Percentiles rank a stretch among this genome's conserved stretches.
These are phyloP conservation scores for Hydraecia micacea DNA, from an alignment of 2,888 invertebrate genomes.

Conservation along the genomic window DNA sequence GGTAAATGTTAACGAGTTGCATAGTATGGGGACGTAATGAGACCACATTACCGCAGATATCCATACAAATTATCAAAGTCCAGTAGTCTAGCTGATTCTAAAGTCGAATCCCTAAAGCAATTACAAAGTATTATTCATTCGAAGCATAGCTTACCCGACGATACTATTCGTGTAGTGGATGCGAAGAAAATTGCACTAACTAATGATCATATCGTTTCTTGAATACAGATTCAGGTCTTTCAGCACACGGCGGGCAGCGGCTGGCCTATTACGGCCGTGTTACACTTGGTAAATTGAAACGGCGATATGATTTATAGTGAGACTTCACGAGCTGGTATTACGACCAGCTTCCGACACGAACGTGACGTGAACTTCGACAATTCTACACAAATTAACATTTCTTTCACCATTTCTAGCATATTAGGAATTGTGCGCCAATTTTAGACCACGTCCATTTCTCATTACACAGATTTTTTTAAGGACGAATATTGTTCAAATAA, in stretches of 20 bases:
- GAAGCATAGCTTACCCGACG: constrained; percentile 77
- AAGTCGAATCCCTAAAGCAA: constrained; percentile 81
- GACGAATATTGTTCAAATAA: constrained; percentile 13
- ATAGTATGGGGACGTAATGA: constrained; percentile 74
- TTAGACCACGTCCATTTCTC: neutral
- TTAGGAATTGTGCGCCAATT: neutral
- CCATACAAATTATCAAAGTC: constrained; percentile 77
- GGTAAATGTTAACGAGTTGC: constrained; percentile 71
- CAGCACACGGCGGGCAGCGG: constrained; percentile 80
- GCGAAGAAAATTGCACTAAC: constrained; percentile 88
- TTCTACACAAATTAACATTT: constrained; percentile 67
- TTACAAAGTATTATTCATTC: constrained; percentile 85
- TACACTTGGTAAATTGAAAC: constrained; percentile 87
- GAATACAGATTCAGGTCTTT: constrained; percentile 89
- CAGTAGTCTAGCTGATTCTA: constrained; percentile 76
- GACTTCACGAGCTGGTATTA: constrained; percentile 85
- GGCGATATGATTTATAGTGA: constrained; percentile 88
- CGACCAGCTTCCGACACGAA: constrained; percentile 81
- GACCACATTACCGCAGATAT: constrained; percentile 74
- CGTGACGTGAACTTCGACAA: constrained; percentile 84
- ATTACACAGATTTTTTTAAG: constrained; percentile 4
- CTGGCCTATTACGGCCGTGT: constrained; percentile 84
- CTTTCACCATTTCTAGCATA: constrained; percentile 19
- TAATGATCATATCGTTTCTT: constrained; percentile 88
- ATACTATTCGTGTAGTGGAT: constrained; percentile 84